phyloP scores from a whole-genome alignment of 2,888 invertebrate species.

The Helleia helle region DNA sequence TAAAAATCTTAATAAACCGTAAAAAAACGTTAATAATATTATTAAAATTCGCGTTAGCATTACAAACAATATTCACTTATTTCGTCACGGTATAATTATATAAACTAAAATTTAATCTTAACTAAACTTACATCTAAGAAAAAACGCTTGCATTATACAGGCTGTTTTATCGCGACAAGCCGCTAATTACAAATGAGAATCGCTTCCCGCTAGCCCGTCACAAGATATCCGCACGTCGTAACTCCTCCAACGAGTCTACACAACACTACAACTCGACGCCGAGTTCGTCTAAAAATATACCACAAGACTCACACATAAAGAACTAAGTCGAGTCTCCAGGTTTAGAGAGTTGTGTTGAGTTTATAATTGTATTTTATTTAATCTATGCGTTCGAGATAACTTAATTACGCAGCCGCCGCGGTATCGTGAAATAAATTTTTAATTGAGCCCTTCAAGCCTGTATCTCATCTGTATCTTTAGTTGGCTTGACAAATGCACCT shows the following conservation, averaged over 20 bases:
- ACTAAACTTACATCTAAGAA: too few relatives aligned
- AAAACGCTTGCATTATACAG: neutral
- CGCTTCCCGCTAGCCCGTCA: conserved; percentile 26
- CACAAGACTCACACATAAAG: neutral
- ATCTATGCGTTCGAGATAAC: conserved; percentile 27
- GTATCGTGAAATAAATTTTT: conserved; percentile 26
- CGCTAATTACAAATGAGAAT: conserved; percentile 31
- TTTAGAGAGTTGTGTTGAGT: neutral
- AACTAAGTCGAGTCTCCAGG: neutral
- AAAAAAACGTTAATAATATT: too few relatives aligned
- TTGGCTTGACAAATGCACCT: conserved; percentile 26
- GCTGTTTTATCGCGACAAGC: conserved; percentile 24
- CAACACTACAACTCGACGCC: neutral
- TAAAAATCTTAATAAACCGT: too few relatives aligned
- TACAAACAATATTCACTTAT: too few relatives aligned
- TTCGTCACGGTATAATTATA: too few relatives aligned
- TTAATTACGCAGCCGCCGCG: conserved; percentile 26
- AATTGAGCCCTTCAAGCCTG: conserved; percentile 25
- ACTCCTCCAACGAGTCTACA: conserved; percentile 12
- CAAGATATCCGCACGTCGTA: conserved; percentile 37
- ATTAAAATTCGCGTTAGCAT: too few relatives aligned
- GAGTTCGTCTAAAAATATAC: conserved; percentile 2
- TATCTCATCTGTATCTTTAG: conserved; percentile 24
- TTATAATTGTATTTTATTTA: conserved; percentile 14
- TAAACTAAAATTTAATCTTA: too few relatives aligned